These are phyloP conservation scores for Drosophila guanche DNA, from an alignment of 1,140 invertebrate species.

Conservation along the genomic window DNA sequence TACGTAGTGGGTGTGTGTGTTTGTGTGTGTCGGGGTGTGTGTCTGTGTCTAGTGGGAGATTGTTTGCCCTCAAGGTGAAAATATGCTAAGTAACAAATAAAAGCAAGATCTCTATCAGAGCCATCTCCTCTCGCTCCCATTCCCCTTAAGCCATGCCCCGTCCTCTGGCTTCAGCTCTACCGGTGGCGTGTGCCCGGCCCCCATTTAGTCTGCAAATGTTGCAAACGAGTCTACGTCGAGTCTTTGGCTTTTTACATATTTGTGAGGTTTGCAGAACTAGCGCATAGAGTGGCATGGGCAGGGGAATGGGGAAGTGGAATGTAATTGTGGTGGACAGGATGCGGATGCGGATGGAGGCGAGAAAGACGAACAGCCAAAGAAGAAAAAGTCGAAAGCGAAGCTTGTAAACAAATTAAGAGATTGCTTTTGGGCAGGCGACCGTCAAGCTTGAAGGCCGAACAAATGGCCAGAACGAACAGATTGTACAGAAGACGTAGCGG, in stretches of 20 bases:
- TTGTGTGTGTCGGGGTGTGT: constrained; percentile 16
- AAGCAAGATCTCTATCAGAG: constrained; percentile 74
- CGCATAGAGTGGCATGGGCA: constrained; percentile 21
- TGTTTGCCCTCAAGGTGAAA: constrained; percentile 77
- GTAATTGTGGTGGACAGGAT: too few relatives aligned
- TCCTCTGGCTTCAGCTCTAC: background rate
- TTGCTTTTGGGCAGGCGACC: constrained; percentile 74
- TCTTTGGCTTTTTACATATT: constrained; percentile 76
- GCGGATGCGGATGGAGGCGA: background rate
- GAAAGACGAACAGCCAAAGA: constrained; percentile 53
- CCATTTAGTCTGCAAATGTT: constrained; percentile 40
- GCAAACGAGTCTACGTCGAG: constrained; percentile 58
- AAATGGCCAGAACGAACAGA: constrained; percentile 54
- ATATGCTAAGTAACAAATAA: constrained; percentile 81
- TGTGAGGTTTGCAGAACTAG: constrained; percentile 75
- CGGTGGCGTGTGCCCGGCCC: background rate
- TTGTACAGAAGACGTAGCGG: background rate
- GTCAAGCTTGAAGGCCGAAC: constrained; percentile 71
- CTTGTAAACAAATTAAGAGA: constrained; percentile 81
- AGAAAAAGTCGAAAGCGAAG: constrained; percentile 70
- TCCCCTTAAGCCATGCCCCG: too few relatives aligned
- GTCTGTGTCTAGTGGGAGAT: constrained; percentile 69
- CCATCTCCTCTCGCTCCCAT: constrained; percentile 3
- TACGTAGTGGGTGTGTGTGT: constrained; percentile 3
- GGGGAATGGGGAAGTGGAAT: background rate